These are phyloP conservation scores for Cosmia trapezina DNA, from an alignment of 2,888 invertebrate species.

Conservation along the genomic window DNA sequence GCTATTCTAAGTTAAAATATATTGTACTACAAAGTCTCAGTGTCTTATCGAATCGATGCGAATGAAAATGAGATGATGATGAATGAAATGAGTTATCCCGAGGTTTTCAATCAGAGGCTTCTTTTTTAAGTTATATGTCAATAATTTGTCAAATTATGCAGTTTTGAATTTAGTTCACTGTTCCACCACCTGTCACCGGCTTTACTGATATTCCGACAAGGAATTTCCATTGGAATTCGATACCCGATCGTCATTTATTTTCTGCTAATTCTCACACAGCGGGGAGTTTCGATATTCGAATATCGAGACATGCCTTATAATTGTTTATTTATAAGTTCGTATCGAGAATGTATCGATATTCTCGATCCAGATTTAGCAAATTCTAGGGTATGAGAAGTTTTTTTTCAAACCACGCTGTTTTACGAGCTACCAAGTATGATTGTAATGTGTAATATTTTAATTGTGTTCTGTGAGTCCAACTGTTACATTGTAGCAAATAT, in stretches of 20 bases:
- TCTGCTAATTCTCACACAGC: slow-evolving; percentile 65
- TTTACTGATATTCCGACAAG: slow-evolving; percentile 28
- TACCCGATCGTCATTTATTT: slow-evolving; percentile 62
- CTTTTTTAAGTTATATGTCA: not conserved
- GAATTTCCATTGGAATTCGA: slow-evolving; percentile 64
- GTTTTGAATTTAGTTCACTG: slow-evolving; percentile 22
- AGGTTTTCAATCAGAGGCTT: not conserved
- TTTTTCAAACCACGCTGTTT: slow-evolving; percentile 65
- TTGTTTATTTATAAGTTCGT: slow-evolving; percentile 75
- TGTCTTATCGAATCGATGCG: not conserved
- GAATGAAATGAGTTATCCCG: not conserved
- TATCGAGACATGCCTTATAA: slow-evolving; percentile 64
- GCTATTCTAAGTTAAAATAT: not conserved
- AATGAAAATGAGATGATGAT: too few species aligned
- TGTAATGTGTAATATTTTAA: slow-evolving; percentile 71
- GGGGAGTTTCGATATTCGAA: slow-evolving; percentile 63
- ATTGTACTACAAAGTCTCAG: too few species aligned
- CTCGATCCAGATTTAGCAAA: slow-evolving; percentile 70
- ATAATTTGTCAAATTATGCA: slow-evolving; percentile 4
- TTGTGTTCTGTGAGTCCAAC: slow-evolving; percentile 61
- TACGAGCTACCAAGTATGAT: slow-evolving; percentile 66
- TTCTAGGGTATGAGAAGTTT: slow-evolving; percentile 65
- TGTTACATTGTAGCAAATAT: slow-evolving; percentile 58
- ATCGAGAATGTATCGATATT: slow-evolving; percentile 73
- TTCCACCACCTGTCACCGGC: not conserved